phyloP scores from a whole-genome alignment of 2,113 vertebrate species.

The Perca flavescens region DNA sequence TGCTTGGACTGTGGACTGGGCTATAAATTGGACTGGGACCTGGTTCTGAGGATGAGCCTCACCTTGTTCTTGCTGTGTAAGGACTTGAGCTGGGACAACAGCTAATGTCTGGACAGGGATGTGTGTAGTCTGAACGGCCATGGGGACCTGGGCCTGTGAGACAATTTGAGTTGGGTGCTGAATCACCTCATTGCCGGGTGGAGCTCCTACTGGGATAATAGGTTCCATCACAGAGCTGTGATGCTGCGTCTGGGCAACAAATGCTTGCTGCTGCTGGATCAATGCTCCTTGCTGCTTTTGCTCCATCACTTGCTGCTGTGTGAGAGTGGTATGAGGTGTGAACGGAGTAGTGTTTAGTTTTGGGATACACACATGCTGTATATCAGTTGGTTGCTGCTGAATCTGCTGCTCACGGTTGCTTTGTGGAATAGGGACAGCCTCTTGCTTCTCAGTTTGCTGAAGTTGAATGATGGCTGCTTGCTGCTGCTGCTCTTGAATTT shows the following conservation, averaged over 20 bases:
- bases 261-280: slow-evolving; percentile 75
- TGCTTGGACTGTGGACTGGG: slow-evolving; percentile 57
- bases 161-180: slow-evolving; percentile 61
- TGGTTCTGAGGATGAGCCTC: slow-evolving; percentile 67
- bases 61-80: slow-evolving; percentile 69
- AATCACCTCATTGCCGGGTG: slow-evolving; percentile 53
- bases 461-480: slow-evolving; percentile 68
- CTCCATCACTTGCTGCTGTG: slow-evolving; percentile 69
- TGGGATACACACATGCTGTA: slow-evolving; percentile 57
- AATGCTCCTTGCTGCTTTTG: slow-evolving; percentile 67
- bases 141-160: slow-evolving; percentile 58
- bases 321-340: slow-evolving; percentile 53
- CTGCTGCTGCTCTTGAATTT: slow-evolving; percentile 73
- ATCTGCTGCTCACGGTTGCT: slow-evolving; percentile 69
- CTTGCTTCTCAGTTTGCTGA: slow-evolving; percentile 69
- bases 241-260: slow-evolving; percentile 61
- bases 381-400: slow-evolving; percentile 61
- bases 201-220: slow-evolving; percentile 57
- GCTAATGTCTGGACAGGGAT: slow-evolving; percentile 47
- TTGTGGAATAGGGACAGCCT: slow-evolving; percentile 48
- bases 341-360: slow-evolving; percentile 56
- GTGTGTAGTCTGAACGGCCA: slow-evolving; percentile 52
- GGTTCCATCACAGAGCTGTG: slow-evolving; percentile 64
- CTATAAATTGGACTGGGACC: slow-evolving; percentile 58
- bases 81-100: slow-evolving; percentile 56